Base-by-base conservation (phyloP, 2,888 invertebrate genomes). In the Lochmaea crataegi region DNA sequence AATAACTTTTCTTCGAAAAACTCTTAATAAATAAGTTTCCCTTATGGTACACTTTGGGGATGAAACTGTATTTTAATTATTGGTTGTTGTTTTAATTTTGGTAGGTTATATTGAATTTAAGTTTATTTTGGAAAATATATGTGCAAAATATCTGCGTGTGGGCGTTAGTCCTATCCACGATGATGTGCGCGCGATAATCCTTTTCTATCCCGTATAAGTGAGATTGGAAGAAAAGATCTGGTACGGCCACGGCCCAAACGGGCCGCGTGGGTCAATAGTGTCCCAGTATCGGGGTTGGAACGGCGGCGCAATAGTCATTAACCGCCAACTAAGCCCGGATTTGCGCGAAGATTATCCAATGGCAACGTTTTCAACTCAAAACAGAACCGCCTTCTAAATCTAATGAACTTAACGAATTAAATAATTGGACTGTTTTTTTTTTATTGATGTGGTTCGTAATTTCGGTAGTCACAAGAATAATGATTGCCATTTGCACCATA, bases 271-370 rank as follows among this genome's bases (percentile, higher is more conserved):
- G 84, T 83, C 84, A 83, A 83, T 84, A 84, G 82, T 81, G 80
- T 81, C 79, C 84, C 83, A 83, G 84, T 82, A 80, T 82, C 80
- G 82, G 80, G 78, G 75, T 71, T 60, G 66, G 73, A 75, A 77
- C 82, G 81, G 83, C 80, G 84, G 85, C 86, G 85, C 85, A 83
- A 84, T 84, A 85, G 84, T 85, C 83, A 83, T 84, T 84, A 85
- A 82, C 81, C 82, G 80, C 80, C 81, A 83, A 81, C 83, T 85
- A 83, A 85, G 83, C 82, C 85, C 84, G 86, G 87, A 87, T 87
- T 87, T 87, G 87, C 83, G 85, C 84, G 83, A 83, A 80, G 87
- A 87, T 87, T 87, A 87, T 87, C 87, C 87, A 87, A 87, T 87
- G 82, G 85, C 83, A 83, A 82, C 81, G 83, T 83, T 83, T 85